These are phyloP conservation scores for Cylindroiulus punctatus DNA, from an alignment of 2,888 invertebrate species.

Conservation along the genomic window DNA sequence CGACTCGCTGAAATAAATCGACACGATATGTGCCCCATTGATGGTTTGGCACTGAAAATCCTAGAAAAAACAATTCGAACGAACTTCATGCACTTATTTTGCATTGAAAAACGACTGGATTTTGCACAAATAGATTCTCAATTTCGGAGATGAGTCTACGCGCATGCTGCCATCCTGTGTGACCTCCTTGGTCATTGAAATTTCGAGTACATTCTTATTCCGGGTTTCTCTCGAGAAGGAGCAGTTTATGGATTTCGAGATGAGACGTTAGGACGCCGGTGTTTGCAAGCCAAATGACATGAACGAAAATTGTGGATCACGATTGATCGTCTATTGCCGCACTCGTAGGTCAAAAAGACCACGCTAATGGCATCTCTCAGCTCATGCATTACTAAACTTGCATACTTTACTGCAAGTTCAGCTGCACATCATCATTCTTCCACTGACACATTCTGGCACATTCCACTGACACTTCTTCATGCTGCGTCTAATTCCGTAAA, in stretches of 20 bases:
- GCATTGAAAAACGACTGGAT: neutral
- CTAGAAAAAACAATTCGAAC: neutral
- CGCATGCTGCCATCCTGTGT: neutral
- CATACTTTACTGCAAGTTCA: neutral
- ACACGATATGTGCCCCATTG: neutral
- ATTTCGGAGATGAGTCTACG: neutral
- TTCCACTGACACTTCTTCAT: no score
- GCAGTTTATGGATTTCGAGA: slow-evolving; percentile 48
- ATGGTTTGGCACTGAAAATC: neutral
- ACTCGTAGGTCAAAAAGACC: neutral
- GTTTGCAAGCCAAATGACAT: slow-evolving; percentile 1
- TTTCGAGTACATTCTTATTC: slow-evolving; percentile 42
- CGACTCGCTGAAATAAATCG: slow-evolving; percentile 38
- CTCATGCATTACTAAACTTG: neutral
- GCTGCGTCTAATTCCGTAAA: no score
- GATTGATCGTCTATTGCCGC: neutral
- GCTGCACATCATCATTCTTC: neutral
- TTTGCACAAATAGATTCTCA: slow-evolving; percentile 19
- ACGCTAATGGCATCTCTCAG: neutral
- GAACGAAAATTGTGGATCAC: neutral
- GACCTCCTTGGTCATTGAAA: slow-evolving; percentile 50
- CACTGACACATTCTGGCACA: neutral
- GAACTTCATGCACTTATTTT: neutral
- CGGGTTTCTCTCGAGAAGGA: slow-evolving; percentile 18
- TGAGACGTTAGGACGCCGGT: slow-evolving; percentile 3